Conservation (phyloP, 92 coral and sea anemone genomes). For the Plumapathes pennacea region DNA sequence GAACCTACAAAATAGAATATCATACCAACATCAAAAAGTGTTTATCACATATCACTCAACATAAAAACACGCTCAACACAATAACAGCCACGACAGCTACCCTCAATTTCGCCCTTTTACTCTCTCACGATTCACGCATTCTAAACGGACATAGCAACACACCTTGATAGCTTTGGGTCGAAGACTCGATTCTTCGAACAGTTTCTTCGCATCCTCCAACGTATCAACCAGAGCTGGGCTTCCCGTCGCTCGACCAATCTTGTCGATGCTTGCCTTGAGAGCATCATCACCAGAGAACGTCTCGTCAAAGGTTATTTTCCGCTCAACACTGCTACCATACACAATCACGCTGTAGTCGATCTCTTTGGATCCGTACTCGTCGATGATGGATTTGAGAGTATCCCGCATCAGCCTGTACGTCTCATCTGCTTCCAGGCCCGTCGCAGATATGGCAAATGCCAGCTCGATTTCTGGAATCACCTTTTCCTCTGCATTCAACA, state of each 20-base stretch:
- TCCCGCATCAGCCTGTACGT: conserved; percentile 46
- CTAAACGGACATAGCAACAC: too few species aligned
- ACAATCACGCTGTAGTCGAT: conserved; percentile 33
- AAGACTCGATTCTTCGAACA: conserved; percentile 38
- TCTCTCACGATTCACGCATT: too few species aligned
- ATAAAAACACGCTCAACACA: too few species aligned
- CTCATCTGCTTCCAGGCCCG: conserved; percentile 17
- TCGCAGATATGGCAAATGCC: conserved; percentile 48
- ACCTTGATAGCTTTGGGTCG: conserved; percentile 58
- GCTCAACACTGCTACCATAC: conserved; percentile 12
- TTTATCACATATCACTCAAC: too few species aligned
- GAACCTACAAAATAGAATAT: too few species aligned
- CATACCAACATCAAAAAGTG: too few species aligned
- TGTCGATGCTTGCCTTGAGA: conserved; percentile 26
- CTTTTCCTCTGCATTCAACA: too few species aligned
- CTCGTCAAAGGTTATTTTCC: conserved; percentile 23
- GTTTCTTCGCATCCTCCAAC: conserved; percentile 40
- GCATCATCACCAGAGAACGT: conserved; percentile 8
- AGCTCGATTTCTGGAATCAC: conserved; percentile 46
- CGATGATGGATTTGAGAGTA: conserved; percentile 44
- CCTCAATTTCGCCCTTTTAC: too few species aligned
- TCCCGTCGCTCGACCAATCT: conserved; percentile 23
- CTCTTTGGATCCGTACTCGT: conserved; percentile 36
- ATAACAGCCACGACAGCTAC: too few species aligned
- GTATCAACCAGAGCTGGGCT: conserved; percentile 55